Conservation (phyloP, 2,113 vertebrate genomes). For the Speoplatyrhinus poulsoni region DNA sequence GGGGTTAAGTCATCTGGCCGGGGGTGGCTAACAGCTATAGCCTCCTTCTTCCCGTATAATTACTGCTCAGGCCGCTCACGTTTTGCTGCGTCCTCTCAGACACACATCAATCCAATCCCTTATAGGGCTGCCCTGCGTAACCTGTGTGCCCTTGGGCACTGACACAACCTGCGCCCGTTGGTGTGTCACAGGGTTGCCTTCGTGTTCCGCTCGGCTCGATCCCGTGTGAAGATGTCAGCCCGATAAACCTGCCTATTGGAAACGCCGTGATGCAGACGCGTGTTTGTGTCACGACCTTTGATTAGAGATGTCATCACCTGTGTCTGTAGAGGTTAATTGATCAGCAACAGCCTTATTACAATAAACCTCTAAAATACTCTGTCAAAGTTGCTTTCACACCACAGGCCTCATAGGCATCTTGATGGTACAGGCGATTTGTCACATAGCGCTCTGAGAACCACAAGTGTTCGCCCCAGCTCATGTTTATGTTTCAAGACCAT, state of each 20-base stretch:
- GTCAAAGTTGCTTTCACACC: conserved; percentile 8
- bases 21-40: conserved; percentile 35
- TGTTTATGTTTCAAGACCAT: too few relatives aligned
- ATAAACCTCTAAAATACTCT: background rate
- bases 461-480: too few relatives aligned
- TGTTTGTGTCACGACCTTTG: conserved; percentile 4
- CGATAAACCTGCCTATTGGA: background rate
- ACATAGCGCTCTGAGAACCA: too few relatives aligned
- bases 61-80: conserved; percentile 68
- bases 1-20: conserved; percentile 80
- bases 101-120: conserved; percentile 51
- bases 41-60: conserved; percentile 66
- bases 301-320: background rate
- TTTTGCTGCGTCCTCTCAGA: conserved; percentile 55
- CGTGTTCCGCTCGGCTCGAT: conserved; percentile 38
- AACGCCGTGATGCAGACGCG: background rate
- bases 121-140: conserved; percentile 13
- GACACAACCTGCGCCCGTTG: conserved; percentile 28
- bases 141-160: conserved; percentile 22
- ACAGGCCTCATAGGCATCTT: background rate
- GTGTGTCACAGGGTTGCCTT: conserved; percentile 23
- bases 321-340: background rate
- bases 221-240: conserved; percentile 14
- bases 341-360: background rate
- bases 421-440: background rate